Conservation (phyloP, 2,797 vertebrate species). For the Lagocephalus sceleratus region DNA sequence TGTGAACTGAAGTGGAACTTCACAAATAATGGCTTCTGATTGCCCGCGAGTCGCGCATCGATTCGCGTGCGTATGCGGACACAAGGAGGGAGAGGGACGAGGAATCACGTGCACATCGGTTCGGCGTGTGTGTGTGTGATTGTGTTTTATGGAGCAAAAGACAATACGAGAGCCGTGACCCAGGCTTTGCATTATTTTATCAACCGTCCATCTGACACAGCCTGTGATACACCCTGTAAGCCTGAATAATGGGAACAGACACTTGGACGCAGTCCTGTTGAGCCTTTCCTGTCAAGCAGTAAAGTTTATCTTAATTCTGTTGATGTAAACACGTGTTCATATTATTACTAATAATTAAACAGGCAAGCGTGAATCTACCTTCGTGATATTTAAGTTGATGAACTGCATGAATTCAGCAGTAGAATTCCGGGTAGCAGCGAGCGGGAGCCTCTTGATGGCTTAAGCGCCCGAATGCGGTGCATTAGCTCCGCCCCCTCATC, state of each 20-base stretch:
- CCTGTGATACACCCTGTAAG: conserved; percentile 11
- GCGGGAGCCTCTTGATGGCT: too few species aligned
- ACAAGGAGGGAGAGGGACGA: conserved; percentile 20
- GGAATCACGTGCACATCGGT: conserved; percentile 43
- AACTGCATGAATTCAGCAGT: too few species aligned
- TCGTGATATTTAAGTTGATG: too few species aligned
- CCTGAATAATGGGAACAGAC: conserved; percentile 15
- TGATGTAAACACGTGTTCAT: too few species aligned
- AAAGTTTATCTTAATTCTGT: too few species aligned
- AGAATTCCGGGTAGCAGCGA: too few species aligned
- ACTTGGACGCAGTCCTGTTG: not conserved
- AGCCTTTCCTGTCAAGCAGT: not conserved
- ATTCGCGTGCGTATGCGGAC: conserved; percentile 54
- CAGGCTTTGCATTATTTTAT: not conserved
- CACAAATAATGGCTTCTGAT: conserved; percentile 88
- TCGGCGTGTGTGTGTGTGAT: conserved; percentile 16
- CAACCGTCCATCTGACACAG: conserved; percentile 10
- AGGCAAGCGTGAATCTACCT: too few species aligned
- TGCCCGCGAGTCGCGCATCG: conserved; percentile 80
- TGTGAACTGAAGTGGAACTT: conserved; percentile 92
- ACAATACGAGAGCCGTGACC: conserved; percentile 2
- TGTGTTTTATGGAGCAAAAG: conserved; percentile 25
- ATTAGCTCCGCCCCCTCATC: too few species aligned
- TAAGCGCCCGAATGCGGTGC: too few species aligned
- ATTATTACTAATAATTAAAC: too few species aligned